phyloP scores from a whole-genome alignment of 2,113 vertebrate genomes.

The Varanus salvator region DNA sequence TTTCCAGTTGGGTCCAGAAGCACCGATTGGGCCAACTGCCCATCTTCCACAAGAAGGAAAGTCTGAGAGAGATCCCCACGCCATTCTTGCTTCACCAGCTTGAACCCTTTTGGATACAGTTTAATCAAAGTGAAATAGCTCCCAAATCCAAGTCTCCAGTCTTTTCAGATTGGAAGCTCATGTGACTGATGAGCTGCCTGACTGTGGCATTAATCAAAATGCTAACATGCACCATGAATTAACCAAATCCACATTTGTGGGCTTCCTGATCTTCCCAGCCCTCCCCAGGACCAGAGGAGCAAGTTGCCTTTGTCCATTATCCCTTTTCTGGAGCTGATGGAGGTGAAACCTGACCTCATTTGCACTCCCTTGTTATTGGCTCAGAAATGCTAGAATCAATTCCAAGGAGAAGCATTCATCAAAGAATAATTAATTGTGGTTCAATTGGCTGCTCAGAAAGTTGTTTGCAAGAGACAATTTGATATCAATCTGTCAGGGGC shows the following conservation, averaged over 20 bases:
- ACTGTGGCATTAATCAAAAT: background rate
- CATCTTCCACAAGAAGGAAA: background rate
- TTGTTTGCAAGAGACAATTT: constrained; percentile 17
- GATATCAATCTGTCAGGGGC: background rate
- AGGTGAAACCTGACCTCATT: constrained; percentile 13
- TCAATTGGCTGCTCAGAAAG: constrained; percentile 17
- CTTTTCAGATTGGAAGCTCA: background rate
- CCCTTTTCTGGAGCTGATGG: background rate
- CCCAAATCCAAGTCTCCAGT: background rate
- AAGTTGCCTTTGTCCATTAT: background rate
- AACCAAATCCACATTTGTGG: background rate
- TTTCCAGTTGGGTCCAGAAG: background rate
- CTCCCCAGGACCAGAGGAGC: background rate
- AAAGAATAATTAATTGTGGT: constrained; percentile 36
- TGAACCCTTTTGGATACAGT: background rate
- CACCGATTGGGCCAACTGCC: background rate
- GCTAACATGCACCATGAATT: background rate
- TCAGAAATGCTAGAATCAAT: background rate
- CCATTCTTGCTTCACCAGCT: too few relatives aligned
- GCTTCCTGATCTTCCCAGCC: background rate
- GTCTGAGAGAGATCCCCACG: background rate
- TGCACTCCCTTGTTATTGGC: background rate
- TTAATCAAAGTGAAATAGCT: background rate
- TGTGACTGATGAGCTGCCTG: background rate
- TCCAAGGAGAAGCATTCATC: constrained; percentile 4